These are phyloP conservation scores for Channa maculata DNA, from an alignment of 2,113 vertebrate genomes.

Conservation along the genomic window DNA sequence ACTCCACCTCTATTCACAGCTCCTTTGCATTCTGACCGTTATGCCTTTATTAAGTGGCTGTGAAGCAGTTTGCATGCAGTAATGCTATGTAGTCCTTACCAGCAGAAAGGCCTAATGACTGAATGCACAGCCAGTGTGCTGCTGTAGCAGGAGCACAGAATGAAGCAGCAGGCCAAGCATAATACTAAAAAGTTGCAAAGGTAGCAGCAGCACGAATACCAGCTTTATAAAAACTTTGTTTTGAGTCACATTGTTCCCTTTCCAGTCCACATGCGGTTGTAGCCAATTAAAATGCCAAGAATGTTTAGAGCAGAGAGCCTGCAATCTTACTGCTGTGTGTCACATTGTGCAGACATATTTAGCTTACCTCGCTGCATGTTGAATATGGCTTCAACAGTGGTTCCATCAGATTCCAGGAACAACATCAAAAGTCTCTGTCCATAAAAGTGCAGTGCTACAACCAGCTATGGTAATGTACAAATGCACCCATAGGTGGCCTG, in stretches of 20 bases:
- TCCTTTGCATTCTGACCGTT: slow-evolving; percentile 42
- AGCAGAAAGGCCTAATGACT: slow-evolving; percentile 50
- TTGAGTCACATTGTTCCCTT: slow-evolving; percentile 16
- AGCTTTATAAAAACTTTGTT: slow-evolving; percentile 24
- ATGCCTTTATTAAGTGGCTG: slow-evolving; percentile 33
- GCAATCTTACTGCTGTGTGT: not conserved
- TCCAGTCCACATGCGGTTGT: slow-evolving; percentile 19
- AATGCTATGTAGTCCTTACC: slow-evolving; percentile 21
- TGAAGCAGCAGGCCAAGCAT: slow-evolving; percentile 32
- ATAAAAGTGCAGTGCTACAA: too few relatives aligned
- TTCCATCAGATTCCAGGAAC: too few relatives aligned
- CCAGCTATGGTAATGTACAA: too few relatives aligned
- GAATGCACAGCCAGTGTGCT: slow-evolving; percentile 24
- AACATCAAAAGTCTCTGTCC: too few relatives aligned
- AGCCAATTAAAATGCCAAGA: slow-evolving; percentile 15
- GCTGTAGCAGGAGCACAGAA: slow-evolving; percentile 31
- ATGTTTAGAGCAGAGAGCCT: not conserved
- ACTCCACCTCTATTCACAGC: not conserved
- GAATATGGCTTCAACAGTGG: not conserved
- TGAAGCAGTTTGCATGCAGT: slow-evolving; percentile 38
- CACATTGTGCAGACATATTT: slow-evolving; percentile 1
- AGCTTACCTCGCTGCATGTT: not conserved
- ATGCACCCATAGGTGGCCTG: too few relatives aligned
- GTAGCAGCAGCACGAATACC: slow-evolving; percentile 21
- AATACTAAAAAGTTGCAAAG: slow-evolving; percentile 33